Conservation (phyloP, 2,888 invertebrate species). For the Diarsia brunnea region DNA sequence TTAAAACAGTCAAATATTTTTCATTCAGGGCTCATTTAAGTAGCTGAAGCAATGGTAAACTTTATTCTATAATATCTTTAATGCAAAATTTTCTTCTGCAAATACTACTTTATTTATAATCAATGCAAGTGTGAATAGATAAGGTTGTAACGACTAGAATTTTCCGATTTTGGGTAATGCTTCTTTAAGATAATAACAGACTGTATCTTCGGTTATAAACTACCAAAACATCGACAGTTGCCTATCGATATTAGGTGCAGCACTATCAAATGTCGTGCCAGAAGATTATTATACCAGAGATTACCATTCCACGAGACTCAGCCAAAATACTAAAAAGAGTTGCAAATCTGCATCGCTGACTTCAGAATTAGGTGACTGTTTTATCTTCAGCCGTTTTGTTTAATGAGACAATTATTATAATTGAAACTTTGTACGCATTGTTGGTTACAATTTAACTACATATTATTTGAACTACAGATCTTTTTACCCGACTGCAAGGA, state of each 20-base stretch:
- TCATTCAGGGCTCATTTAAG: no score
- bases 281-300: slow-evolving; percentile 74
- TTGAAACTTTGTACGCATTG: not conserved
- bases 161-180: no score
- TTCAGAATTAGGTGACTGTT: slow-evolving; percentile 56
- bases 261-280: slow-evolving; percentile 71
- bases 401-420: not conserved
- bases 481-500: no score
- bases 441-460: not conserved
- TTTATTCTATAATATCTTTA: no score
- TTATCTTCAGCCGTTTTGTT: slow-evolving; percentile 30
- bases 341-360: slow-evolving; percentile 67
- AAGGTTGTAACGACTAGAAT: no score
- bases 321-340: slow-evolving; percentile 76
- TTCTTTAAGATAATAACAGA: no score
- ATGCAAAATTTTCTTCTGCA: no score
- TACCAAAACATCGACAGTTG: slow-evolving; percentile 19
- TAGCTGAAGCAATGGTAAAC: no score
- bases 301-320: slow-evolving; percentile 72
- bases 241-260: slow-evolving; percentile 2
- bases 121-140: no score
- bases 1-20: no score
- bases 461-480: not conserved
- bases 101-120: no score
- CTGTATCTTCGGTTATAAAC: not conserved